Evolutionary conservation across 2,888 invertebrate genomes (phyloP).

Genomic region (Caenorhabditis virilis): DNA sequence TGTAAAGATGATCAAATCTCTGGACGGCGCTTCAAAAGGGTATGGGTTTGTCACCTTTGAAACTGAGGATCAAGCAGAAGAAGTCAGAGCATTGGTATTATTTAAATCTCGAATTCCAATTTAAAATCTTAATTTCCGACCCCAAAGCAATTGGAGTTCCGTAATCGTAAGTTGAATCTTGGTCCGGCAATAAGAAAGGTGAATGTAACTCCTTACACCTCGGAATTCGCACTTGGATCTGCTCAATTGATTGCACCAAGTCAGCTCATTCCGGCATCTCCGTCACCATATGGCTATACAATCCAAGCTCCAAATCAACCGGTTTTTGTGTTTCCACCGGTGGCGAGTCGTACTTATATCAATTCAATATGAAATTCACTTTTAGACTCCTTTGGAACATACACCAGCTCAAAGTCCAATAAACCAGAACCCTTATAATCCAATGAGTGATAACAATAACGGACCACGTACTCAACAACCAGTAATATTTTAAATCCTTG

Average conservation of each 20-base stretch:
- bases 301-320: conserved; percentile 3
- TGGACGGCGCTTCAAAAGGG: conserved; percentile 92
- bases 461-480: too few relatives aligned
- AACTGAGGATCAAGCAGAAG: conserved; percentile 82
- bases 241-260: conserved; percentile 11
- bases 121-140: conserved; percentile 8
- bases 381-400: too few relatives aligned
- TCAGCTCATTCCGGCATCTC: conserved; percentile 13
- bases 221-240: conserved; percentile 10
- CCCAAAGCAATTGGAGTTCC: conserved; percentile 47
- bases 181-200: conserved; percentile 53
- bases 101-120: not conserved
- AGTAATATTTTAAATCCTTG: too few relatives aligned
- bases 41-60: conserved; percentile 84
- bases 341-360: too few relatives aligned
- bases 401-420: too few relatives aligned
- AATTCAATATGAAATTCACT: too few relatives aligned
- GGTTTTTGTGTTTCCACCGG: conserved; percentile 26
- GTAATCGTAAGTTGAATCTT: conserved; percentile 47
- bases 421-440: too few relatives aligned
- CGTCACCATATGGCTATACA: conserved; percentile 14
- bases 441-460: too few relatives aligned
- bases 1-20: conserved; percentile 90
- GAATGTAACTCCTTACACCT: conserved; percentile 10
- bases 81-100: conserved; percentile 17